Base-by-base conservation (phyloP, 2,113 vertebrate species). In the Chaetodon auriga region DNA sequence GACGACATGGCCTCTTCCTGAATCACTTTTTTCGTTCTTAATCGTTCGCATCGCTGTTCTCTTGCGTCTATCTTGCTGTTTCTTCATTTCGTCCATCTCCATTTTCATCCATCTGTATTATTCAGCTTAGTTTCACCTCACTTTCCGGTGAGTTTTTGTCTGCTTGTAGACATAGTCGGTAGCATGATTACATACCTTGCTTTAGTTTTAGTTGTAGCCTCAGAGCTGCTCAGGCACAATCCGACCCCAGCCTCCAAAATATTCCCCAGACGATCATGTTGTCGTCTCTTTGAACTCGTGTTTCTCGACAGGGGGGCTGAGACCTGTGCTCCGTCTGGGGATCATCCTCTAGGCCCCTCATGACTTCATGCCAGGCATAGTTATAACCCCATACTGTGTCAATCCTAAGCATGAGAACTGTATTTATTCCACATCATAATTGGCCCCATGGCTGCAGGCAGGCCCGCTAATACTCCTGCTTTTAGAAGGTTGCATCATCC, bases 401-500 rank as follows among this genome's bases (percentile, higher is more conserved):
- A 87, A 83, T 92, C 88, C 89, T 7, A 49, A 87, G 88, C 78
- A 90, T 85, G 82, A 92, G 89, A 85, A 90, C 89, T 91, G 87
- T 87, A 89, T 94, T 88, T 90, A 85, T 90, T 78, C 84, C 85
- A 36, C 92, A 84, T 92, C 87, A 84, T 94, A 92, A 94, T 92
- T 93, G 90, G 89, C 87, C 85, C 78, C 88, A 69, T 84, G 90
- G 83, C 90, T 89, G 69, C 79, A 77, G 86, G 83, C 82, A 61
- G 75, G 80, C 81, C 81, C 83, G 36, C 90, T 91, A 90, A 92
- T 91, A 88, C 85, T 43, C 85, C 92, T 83, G 80, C 82, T 94
- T 95, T 94, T 95, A 95, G 94, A 94, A 82, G 55, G 68, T 93
- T 95, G 91, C 91, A 90, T 95, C 94, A 94, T 80, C 74, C 60